Percentiles rank a stretch among this genome's conserved stretches.
Conservation (phyloP, 2,113 vertebrate species). For the Echinops telfairi region DNA sequence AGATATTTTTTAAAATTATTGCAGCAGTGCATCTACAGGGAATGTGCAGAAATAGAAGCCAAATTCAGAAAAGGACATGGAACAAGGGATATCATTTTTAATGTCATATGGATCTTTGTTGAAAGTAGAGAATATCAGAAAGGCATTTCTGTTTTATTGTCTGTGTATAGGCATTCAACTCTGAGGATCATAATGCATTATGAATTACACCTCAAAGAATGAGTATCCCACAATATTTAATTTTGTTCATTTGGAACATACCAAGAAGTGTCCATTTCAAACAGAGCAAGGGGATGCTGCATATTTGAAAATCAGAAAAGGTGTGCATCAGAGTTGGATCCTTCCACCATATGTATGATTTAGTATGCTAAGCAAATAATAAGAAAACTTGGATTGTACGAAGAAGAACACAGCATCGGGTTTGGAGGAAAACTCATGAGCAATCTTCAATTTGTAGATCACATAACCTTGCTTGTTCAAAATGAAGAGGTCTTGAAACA, state of each 20-base stretch:
- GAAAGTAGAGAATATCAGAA: neutral
- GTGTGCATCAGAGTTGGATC: neutral
- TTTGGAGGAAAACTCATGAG: neutral
- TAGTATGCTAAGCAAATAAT: neutral
- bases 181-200: neutral
- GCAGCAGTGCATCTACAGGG: too few relatives aligned
- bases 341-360: neutral
- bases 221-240: neutral
- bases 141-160: neutral
- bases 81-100: neutral
- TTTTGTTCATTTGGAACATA: neutral
- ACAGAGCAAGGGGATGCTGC: neutral
- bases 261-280: neutral
- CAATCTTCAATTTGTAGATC: too few relatives aligned
- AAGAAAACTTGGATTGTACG: neutral
- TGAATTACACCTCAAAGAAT: neutral
- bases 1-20: too few relatives aligned
- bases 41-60: neutral
- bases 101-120: neutral
- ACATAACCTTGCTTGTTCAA: too few relatives aligned
- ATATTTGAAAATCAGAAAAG: neutral
- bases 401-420: neutral
- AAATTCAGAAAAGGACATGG: neutral
- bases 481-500: too few relatives aligned
- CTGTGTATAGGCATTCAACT: neutral